Evolutionary conservation across 2,888 invertebrate species (phyloP).

Genomic region (Andricus quercusramuli): DNA sequence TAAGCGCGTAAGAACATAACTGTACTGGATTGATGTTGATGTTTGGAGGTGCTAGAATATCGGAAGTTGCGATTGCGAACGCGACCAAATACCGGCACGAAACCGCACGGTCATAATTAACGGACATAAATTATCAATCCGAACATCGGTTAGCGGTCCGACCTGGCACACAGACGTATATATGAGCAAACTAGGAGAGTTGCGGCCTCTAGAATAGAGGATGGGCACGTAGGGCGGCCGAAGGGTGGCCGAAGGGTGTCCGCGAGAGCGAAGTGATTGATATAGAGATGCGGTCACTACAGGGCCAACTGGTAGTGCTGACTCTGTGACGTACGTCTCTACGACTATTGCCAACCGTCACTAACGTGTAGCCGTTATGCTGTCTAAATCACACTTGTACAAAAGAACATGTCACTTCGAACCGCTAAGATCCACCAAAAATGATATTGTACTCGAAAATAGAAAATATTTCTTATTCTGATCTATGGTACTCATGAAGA

Average conservation of each 20-base stretch:
- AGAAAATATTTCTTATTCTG: not conserved
- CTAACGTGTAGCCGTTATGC: slow-evolving; percentile 54
- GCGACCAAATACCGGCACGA: slow-evolving; percentile 65
- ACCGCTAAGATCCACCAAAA: not conserved
- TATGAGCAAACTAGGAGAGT: slow-evolving; percentile 56
- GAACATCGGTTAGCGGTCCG: slow-evolving; percentile 73
- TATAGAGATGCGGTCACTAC: slow-evolving; percentile 77
- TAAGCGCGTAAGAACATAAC: not conserved
- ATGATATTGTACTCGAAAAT: not conserved
- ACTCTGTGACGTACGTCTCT: slow-evolving; percentile 77
- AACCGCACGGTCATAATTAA: slow-evolving; percentile 76
- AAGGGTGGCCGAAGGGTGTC: slow-evolving; percentile 66
- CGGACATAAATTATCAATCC: slow-evolving; percentile 78
- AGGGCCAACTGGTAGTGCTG: slow-evolving; percentile 75
- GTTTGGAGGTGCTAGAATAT: slow-evolving; percentile 36
- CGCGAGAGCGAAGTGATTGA: slow-evolving; percentile 75
- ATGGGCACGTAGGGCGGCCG: slow-evolving; percentile 62
- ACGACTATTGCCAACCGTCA: slow-evolving; percentile 70
- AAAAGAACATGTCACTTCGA: slow-evolving; percentile 43
- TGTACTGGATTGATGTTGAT: not conserved
- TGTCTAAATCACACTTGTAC: slow-evolving; percentile 49
- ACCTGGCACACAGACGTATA: slow-evolving; percentile 63
- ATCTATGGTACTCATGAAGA: not conserved
- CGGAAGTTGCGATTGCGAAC: slow-evolving; percentile 58
- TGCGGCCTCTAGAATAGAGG: slow-evolving; percentile 57